Evolutionary conservation across 1,140 invertebrate species (phyloP), one percentile per base, ranked within the genome.

Genomic region (Drosophila leontia): DNA sequence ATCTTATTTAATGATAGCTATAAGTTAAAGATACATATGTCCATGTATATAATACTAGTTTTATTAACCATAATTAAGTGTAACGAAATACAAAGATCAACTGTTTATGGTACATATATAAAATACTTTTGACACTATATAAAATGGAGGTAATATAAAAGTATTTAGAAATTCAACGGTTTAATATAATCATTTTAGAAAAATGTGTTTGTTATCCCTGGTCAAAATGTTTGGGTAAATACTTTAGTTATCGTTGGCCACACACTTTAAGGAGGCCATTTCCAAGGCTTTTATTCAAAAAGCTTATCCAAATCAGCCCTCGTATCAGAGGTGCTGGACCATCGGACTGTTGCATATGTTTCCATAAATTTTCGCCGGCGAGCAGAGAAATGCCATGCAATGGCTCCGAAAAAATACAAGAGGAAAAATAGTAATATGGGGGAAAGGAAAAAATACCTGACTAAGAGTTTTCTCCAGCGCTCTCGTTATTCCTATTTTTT

Each of bases 391-490:
- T 50, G 51, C 53, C 67, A 37, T 59, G 68, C 69, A 11, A 72
- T 48, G 69, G 44, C 17, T 35, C 50, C 57, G 5, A n/a, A 26
- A 32, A 42, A n/a, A 51, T 4, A 23, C n/a, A 37, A 55, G 12
- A 23, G 9, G 48, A 32, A 51, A 51, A 51, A 17, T 34, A 15
- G 3, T 39, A 29, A 29, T 29, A 56, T 26, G 23, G 19, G 19
- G 35, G 35, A 56, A 61, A 61, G 11, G 9, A 34, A 53, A 67
- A 69, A 68, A 68, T 65, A 57, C 39, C 67, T 35, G 34, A 29
- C 55, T 50, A 72, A 74, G 70, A 74, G 70, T 72, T 74, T 74
- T 74, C 68, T 72, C 68, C 44, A 26, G 41, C 13, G 53, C 32
- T 42, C 67, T 60, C 35, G 67, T 60, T 74, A 70, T 62, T 71